Percentiles rank a stretch among this genome's conserved stretches.
Conservation (phyloP, 2,888 invertebrate genomes). For the Sisyra terminalis region DNA sequence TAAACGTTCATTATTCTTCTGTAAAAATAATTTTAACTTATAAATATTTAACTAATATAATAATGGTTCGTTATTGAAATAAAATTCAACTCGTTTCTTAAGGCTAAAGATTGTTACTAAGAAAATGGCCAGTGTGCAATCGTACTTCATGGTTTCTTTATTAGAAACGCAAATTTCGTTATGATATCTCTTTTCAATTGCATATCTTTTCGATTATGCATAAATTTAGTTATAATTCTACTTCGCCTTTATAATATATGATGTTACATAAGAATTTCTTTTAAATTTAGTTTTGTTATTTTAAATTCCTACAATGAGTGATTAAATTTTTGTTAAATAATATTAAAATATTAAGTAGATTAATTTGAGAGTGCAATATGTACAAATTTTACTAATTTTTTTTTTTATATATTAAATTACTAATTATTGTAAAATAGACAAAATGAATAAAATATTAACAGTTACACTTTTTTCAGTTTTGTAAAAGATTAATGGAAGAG, state of each 20-base stretch:
- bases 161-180: background rate
- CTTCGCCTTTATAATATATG: background rate
- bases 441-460: conserved; percentile 1
- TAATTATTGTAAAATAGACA: conserved; percentile 2
- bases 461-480: no score
- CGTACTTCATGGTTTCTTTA: conserved; percentile 4
- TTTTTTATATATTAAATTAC: conserved; percentile 22
- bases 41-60: no score
- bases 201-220: background rate
- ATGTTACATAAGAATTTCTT: background rate
- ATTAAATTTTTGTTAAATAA: conserved; percentile 9
- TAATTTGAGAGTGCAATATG: conserved; percentile 48
- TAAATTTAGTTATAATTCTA: background rate
- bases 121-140: conserved; percentile 5
- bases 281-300: conserved; percentile 7
- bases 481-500: background rate
- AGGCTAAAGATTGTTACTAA: background rate
- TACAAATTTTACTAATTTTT: conserved; percentile 46
- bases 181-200: conserved; percentile 1
- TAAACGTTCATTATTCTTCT: no score
- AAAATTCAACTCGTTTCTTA: no score
- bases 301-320: conserved; percentile 9
- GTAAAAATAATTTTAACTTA: no score
- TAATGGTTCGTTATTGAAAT: no score
- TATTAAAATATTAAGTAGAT: conserved; percentile 16